Evolutionary conservation across 2,888 invertebrate species (phyloP).

Genomic region (Pheosia gnoma): DNA sequence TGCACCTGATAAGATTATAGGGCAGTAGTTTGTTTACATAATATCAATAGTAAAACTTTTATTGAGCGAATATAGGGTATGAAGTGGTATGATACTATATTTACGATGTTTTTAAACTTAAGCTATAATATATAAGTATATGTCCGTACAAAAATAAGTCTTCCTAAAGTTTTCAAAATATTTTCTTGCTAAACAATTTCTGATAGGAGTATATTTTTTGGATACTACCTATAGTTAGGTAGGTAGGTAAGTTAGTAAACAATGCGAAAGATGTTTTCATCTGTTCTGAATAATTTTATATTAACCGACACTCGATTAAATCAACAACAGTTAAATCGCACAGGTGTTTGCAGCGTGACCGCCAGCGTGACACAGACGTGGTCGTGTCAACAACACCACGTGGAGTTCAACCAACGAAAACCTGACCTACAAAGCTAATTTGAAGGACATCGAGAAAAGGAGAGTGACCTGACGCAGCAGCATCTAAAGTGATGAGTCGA

Average conservation of each 20-base stretch:
- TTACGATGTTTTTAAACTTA: no score
- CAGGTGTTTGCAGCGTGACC: constrained; percentile 40
- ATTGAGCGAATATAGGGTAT: no score
- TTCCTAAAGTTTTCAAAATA: no score
- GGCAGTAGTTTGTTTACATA: constrained; percentile 15
- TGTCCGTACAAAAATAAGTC: no score
- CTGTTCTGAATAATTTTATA: no score
- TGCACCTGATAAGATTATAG: constrained; percentile 49
- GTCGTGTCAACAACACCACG: constrained; percentile 77
- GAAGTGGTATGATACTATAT: no score
- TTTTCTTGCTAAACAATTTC: no score
- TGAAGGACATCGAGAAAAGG: constrained; percentile 84
- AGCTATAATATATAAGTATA: no score
- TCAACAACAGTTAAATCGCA: constrained; percentile 25
- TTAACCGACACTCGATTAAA: background rate
- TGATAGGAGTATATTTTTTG: no score
- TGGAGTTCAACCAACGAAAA: constrained; percentile 75
- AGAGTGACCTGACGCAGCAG: constrained; percentile 83
- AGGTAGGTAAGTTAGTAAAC: no score
- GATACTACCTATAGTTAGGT: no score
- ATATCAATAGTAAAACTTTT: background rate
- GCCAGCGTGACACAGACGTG: constrained; percentile 35
- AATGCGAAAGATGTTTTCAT: no score
- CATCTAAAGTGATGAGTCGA: constrained; percentile 83
- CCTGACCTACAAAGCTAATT: constrained; percentile 85